phyloP scores from a whole-genome alignment of 1,140 invertebrate genomes.

The Nasonia longicornis region DNA sequence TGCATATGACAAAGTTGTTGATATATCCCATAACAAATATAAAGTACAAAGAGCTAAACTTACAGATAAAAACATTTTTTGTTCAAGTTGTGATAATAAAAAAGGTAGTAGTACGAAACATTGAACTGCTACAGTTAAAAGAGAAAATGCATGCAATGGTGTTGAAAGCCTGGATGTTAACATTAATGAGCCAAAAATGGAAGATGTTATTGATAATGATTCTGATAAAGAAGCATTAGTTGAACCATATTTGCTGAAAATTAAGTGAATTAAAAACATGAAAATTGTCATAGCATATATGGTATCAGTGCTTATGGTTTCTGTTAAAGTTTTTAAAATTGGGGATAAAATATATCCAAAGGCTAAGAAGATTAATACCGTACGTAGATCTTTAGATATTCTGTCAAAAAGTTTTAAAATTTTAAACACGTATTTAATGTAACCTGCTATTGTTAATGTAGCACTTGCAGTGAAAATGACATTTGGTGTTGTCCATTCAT shows the following conservation, averaged over 20 bases:
- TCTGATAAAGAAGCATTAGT: constrained; percentile 84
- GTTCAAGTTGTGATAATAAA: constrained; percentile 70
- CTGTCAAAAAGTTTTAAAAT: constrained; percentile 57
- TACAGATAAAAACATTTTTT: constrained; percentile 57
- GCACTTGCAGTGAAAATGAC: constrained; percentile 72
- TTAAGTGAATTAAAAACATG: constrained; percentile 88
- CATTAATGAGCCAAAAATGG: constrained; percentile 93
- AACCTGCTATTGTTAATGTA: constrained; percentile 71
- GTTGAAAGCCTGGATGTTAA: constrained; percentile 89
- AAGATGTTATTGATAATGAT: constrained; percentile 89
- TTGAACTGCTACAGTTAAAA: constrained; percentile 87
- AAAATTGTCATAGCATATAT: constrained; percentile 92
- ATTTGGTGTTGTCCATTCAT: constrained; percentile 74
- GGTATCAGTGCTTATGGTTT: constrained; percentile 96
- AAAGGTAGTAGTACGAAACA: constrained; percentile 91
- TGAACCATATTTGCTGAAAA: constrained; percentile 93
- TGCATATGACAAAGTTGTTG: constrained; percentile 70
- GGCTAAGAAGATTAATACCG: constrained; percentile 81
- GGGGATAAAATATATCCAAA: constrained; percentile 90
- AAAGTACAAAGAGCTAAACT: constrained; percentile 60
- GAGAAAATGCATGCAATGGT: constrained; percentile 87
- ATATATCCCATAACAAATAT: constrained; percentile 72
- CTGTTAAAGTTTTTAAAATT: constrained; percentile 93
- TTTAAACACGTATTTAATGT: constrained; percentile 70
- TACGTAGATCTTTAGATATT: constrained; percentile 74